These are phyloP conservation scores for Habroteleia sp. DNA, from an alignment of 2,888 invertebrate species.

Conservation along the genomic window DNA sequence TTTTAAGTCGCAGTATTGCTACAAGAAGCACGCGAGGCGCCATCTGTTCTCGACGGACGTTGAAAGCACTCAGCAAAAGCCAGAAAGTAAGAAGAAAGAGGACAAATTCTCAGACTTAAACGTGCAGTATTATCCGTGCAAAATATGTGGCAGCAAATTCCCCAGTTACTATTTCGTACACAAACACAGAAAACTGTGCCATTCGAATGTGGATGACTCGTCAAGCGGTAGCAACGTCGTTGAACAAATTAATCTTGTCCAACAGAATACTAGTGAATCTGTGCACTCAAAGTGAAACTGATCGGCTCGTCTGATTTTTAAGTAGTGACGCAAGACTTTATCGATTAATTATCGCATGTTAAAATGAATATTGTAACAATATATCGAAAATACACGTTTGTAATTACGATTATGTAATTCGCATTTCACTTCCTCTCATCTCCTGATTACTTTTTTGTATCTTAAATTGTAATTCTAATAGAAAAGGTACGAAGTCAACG, in stretches of 20 bases:
- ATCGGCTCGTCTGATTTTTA: background rate
- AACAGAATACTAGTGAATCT: conserved; percentile 73
- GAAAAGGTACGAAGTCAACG: too few relatives aligned
- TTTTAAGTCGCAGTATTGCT: conserved; percentile 92
- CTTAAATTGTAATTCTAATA: too few relatives aligned
- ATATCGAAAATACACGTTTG: conserved; percentile 42
- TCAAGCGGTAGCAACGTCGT: conserved; percentile 48
- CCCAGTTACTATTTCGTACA: conserved; percentile 97
- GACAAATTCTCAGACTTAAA: conserved; percentile 88
- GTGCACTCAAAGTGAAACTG: conserved; percentile 35
- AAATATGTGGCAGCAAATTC: conserved; percentile 95
- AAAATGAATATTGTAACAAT: conserved; percentile 25
- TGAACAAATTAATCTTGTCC: conserved; percentile 71
- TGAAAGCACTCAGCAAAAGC: conserved; percentile 43
- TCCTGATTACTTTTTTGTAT: too few relatives aligned
- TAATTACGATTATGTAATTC: too few relatives aligned
- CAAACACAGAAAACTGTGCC: conserved; percentile 93
- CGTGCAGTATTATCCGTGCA: conserved; percentile 95
- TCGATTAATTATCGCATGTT: conserved; percentile 28
- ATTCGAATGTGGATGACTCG: conserved; percentile 83
- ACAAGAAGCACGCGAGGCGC: conserved; percentile 88
- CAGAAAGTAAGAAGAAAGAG: conserved; percentile 79
- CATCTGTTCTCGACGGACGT: conserved; percentile 73
- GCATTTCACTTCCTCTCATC: too few relatives aligned
- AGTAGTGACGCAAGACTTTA: conserved; percentile 13